Conservation (phyloP, 2,888 invertebrate species). For the Trissoscelio sp. region DNA sequence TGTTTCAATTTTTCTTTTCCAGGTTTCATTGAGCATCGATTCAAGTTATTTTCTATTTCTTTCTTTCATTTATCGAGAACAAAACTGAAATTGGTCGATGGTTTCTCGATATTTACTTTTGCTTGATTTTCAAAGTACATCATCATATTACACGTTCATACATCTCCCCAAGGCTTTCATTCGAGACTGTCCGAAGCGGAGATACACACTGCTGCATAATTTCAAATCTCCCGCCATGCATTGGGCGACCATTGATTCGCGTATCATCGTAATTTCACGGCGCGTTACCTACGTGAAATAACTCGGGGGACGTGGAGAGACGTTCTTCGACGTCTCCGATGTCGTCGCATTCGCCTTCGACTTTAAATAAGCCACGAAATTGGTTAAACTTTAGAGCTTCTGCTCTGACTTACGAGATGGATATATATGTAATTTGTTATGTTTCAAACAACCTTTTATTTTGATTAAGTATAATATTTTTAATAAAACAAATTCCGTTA, state of each 20-base stretch:
- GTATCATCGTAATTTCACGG: conserved; percentile 84
- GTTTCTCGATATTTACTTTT: conserved; percentile 27
- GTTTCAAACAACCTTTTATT: conserved; percentile 1
- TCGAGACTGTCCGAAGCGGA: conserved; percentile 62
- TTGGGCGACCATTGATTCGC: conserved; percentile 82
- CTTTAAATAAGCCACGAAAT: conserved; percentile 83
- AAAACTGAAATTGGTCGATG: background rate
- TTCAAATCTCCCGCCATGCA: conserved; percentile 71
- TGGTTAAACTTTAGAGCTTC: conserved; percentile 80
- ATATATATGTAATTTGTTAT: conserved; percentile 56
- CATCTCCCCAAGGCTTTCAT: conserved; percentile 62
- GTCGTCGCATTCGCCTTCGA: conserved; percentile 75
- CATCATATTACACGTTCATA: conserved; percentile 44
- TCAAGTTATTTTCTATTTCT: background rate
- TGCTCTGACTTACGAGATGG: conserved; percentile 25
- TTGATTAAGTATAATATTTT: too few relatives aligned
- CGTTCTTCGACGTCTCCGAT: conserved; percentile 69
- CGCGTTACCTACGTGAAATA: conserved; percentile 83
- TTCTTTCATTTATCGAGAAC: background rate
- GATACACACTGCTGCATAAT: conserved; percentile 65
- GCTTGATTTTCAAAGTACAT: conserved; percentile 23
- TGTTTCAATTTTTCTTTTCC: background rate
- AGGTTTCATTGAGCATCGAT: background rate
- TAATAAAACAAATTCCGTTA: too few relatives aligned
- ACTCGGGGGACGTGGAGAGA: conserved; percentile 79